These are phyloP conservation scores for Drosophila carrolli DNA, from an alignment of 1,140 invertebrate species.

Conservation along the genomic window DNA sequence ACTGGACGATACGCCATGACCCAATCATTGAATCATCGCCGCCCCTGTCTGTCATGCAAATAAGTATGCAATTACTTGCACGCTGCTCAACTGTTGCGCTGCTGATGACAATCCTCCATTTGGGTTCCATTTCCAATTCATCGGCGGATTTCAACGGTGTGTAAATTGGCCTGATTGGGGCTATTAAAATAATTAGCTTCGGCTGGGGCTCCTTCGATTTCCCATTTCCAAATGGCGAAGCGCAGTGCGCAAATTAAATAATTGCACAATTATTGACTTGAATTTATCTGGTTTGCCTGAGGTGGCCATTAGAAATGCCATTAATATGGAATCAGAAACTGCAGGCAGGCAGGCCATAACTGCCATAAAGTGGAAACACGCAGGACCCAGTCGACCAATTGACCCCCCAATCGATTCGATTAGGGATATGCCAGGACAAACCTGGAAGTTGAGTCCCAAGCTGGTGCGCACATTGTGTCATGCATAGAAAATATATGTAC, in stretches of 20 bases:
- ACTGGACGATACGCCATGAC: slow-evolving; percentile 12
- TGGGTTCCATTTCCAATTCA: slow-evolving; percentile 3
- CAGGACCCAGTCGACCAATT: slow-evolving; percentile 6
- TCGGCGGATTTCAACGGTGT: neutral
- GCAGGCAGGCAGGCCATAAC: neutral
- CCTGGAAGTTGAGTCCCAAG: neutral
- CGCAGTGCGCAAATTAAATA: slow-evolving; percentile 51
- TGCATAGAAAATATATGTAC: slow-evolving; percentile 30
- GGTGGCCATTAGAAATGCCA: slow-evolving; percentile 16
- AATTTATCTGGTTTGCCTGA: slow-evolving; percentile 28
- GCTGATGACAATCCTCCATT: slow-evolving; percentile 30
- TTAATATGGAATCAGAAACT: slow-evolving; percentile 28
- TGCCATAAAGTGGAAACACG: slow-evolving; percentile 11
- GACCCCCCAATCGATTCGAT: slow-evolving; percentile 28
- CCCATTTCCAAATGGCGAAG: slow-evolving; percentile 6
- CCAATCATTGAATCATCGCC: slow-evolving; percentile 20
- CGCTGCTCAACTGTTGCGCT: slow-evolving; percentile 57
- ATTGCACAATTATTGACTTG: slow-evolving; percentile 62
- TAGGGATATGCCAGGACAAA: neutral
- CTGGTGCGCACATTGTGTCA: slow-evolving; percentile 1
- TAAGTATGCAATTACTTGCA: slow-evolving; percentile 75
- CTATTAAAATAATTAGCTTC: slow-evolving; percentile 74
- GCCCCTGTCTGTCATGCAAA: slow-evolving; percentile 22
- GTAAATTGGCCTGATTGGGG: slow-evolving; percentile 67
- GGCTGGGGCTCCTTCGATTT: slow-evolving; percentile 7